Conservation (phyloP, 1,140 invertebrate species). For the Cheumatopsyche charites region DNA sequence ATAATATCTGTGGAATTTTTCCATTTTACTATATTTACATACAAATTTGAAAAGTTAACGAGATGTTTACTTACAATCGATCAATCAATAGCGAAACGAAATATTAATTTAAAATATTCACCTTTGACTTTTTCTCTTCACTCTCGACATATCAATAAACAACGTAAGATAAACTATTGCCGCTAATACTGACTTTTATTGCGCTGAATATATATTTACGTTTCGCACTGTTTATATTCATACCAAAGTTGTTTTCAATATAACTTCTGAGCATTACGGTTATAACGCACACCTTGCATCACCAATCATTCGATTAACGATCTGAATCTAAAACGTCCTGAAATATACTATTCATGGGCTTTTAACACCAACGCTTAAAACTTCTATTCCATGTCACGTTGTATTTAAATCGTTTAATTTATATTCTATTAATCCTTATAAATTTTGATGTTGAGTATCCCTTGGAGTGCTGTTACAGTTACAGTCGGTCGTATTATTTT, state of each 20-base stretch:
- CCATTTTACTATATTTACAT: too few relatives aligned
- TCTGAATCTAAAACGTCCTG: conserved; percentile 2
- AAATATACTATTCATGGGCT: conserved; percentile 7
- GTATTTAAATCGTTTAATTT: background rate
- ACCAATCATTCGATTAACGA: background rate
- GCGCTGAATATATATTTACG: conserved; percentile 8
- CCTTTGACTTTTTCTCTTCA: too few relatives aligned
- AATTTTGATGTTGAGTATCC: too few relatives aligned
- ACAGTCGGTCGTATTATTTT: too few relatives aligned
- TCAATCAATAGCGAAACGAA: too few relatives aligned
- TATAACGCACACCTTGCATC: conserved; percentile 15
- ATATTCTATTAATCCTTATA: too few relatives aligned
- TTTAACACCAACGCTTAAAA: background rate
- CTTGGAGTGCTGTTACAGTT: too few relatives aligned
- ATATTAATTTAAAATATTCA: too few relatives aligned
- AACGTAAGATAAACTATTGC: background rate
- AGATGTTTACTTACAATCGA: too few relatives aligned
- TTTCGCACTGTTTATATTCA: background rate
- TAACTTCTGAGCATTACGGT: background rate
- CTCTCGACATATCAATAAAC: too few relatives aligned
- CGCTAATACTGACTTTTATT: conserved; percentile 14
- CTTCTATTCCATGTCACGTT: background rate
- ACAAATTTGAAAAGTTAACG: too few relatives aligned
- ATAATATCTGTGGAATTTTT: too few relatives aligned
- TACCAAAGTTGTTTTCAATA: conserved; percentile 14